These are phyloP conservation scores for Teinopalpus imperialis DNA, from an alignment of 2,888 invertebrate genomes.

Conservation along the genomic window DNA sequence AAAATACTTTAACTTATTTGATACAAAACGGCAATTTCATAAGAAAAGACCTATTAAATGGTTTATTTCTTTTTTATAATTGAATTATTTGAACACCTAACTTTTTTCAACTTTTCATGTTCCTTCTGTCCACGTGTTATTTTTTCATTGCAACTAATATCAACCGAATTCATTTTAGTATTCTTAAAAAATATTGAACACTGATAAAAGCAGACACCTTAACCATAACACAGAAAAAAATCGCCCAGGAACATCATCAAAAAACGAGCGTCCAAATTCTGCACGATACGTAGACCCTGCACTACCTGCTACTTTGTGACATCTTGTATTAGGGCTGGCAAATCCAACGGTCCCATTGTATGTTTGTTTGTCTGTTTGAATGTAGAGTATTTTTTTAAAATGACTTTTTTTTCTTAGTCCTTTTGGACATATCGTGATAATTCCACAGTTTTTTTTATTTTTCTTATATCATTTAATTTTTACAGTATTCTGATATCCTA, in stretches of 20 bases:
- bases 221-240: constrained; percentile 48
- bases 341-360: constrained; percentile 17
- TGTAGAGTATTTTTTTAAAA: no score
- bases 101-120: background rate
- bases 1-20: no score
- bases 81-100: no score
- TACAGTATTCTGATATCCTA: no score
- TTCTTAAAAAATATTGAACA: constrained; percentile 26
- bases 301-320: constrained; percentile 79
- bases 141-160: background rate
- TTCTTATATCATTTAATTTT: no score
- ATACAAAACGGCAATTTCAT: no score
- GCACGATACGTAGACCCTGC: constrained; percentile 62
- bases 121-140: background rate
- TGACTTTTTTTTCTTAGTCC: no score
- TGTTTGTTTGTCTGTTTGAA: background rate
- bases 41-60: no score
- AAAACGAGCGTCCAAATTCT: constrained; percentile 68
- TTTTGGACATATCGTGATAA: no score
- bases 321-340: constrained; percentile 72
- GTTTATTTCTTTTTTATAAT: no score
- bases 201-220: constrained; percentile 55
- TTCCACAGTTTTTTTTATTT: no score
- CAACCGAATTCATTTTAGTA: background rate
- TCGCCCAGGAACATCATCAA: constrained; percentile 52